Percentiles rank a stretch among this genome's conserved stretches.
Conservation (phyloP, 1,140 invertebrate species). For the Thereuonema tuberculata region DNA sequence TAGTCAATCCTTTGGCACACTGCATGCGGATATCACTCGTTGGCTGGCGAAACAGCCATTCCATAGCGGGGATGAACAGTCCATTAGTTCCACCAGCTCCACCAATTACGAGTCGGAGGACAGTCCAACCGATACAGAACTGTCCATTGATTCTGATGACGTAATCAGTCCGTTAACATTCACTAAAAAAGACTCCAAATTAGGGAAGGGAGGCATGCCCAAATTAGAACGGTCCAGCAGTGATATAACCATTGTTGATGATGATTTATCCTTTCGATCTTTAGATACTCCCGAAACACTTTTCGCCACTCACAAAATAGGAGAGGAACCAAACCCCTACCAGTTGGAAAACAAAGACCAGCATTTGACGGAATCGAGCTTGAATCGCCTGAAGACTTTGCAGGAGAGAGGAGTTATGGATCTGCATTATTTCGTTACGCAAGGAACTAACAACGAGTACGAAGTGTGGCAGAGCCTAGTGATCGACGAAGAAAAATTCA, state of each 20-base stretch:
- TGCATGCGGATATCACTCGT: slow-evolving; percentile 5
- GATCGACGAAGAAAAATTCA: slow-evolving; percentile 3
- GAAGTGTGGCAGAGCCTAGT: slow-evolving; percentile 5
- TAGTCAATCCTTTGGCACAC: neutral
- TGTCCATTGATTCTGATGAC: slow-evolving; percentile 24
- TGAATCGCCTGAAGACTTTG: neutral
- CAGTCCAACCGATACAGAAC: slow-evolving; percentile 26
- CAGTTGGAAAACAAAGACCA: neutral
- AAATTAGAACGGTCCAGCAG: neutral
- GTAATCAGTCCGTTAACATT: neutral
- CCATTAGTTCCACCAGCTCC: slow-evolving; percentile 19
- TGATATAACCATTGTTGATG: slow-evolving; percentile 8
- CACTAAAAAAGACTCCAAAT: neutral
- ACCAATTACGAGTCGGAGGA: slow-evolving; percentile 22
- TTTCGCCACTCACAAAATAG: neutral
- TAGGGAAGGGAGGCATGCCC: neutral
- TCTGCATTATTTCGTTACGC: slow-evolving; percentile 6
- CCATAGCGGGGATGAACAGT: slow-evolving; percentile 18
- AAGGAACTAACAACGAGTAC: slow-evolving; percentile 3
- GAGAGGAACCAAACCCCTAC: neutral
- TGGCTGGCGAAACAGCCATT: slow-evolving; percentile 6
- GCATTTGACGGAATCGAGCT: neutral
- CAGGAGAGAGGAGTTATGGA: neutral
- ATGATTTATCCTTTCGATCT: neutral
- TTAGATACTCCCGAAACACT: neutral